Base-by-base conservation (phyloP, 1,140 invertebrate species). In the Andricus grossulariae region DNA sequence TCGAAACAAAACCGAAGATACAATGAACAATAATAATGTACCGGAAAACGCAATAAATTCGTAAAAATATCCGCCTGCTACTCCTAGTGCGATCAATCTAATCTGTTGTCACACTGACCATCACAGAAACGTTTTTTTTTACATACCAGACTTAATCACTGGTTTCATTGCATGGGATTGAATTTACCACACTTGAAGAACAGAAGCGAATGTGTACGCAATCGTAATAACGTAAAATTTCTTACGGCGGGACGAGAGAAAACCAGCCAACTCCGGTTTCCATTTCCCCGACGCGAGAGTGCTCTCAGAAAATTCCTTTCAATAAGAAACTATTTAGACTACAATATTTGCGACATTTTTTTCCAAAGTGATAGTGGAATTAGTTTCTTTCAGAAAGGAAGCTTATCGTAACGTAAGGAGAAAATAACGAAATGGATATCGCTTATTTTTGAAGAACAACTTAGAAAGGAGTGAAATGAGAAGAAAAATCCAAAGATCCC, bases 1-100 rank as follows among this genome's bases (percentile, higher is more conserved):
- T 21, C 72, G 57, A 74, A 74, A 78, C 57, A 52, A 73, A 71
- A 55, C 52, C 72, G 25, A 57, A 57, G n/a, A 55, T 55, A 55
- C 54, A 55, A 19, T 55, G 54, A 55, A 55, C 39, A 45, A 45
- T 45, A 45, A 45, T 54, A 54, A 54, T 54, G 6, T 45, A 45
- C 39, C 52, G 25, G 16, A 57, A 74, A 74, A 57, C 19, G 12
- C 21, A 72, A 52, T 57, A 60, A 39, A 74, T 74, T 55, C 52
- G 25, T 39, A 55, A 74, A 74, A 39, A 18, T 74, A 55, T 18
- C 54, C 32, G 39, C 51, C 52, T 25, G 50, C 4, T 55, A 3
- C 21, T 55, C 21, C 50, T 21, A 15, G 49, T 19, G 25, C 21
- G 50, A 73, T 72, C 32, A 54, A 73, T 51, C 25, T 49, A 50